phyloP scores from a whole-genome alignment of 2,888 invertebrate genomes.

The Strigamia transsilvanica region DNA sequence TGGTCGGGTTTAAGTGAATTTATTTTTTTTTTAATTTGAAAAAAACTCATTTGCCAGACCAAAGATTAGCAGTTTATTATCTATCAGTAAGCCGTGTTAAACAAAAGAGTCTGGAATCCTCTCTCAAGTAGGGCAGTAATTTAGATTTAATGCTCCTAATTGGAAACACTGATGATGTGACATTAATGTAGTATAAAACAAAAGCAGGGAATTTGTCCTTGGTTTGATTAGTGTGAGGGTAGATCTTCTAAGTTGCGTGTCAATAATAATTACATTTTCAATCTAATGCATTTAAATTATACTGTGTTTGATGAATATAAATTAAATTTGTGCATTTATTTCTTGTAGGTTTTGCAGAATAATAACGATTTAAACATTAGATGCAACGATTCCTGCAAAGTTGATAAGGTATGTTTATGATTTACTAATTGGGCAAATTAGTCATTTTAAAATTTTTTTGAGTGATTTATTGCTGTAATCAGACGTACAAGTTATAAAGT shows the following conservation, averaged over 20 bases:
- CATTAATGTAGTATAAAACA: slow-evolving; percentile 17
- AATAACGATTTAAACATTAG: slow-evolving; percentile 69
- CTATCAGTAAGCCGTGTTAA: neutral
- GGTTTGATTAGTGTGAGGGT: slow-evolving; percentile 37
- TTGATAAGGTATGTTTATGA: slow-evolving; percentile 72
- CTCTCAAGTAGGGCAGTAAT: slow-evolving; percentile 35
- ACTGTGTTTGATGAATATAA: neutral
- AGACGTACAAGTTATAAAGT: neutral
- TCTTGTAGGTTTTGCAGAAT: slow-evolving; percentile 50
- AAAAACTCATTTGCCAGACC: neutral
- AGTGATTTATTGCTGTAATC: slow-evolving; percentile 9
- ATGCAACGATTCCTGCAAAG: slow-evolving; percentile 76
- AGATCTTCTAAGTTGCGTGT: neutral
- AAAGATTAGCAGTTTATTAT: neutral
- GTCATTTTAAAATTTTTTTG: neutral
- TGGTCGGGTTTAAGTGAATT: neutral
- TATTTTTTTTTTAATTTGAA: neutral
- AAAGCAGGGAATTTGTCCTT: slow-evolving; percentile 31
- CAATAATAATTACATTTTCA: slow-evolving; percentile 24
- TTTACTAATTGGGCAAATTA: slow-evolving; percentile 23
- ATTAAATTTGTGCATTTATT: slow-evolving; percentile 41
- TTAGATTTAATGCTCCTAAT: slow-evolving; percentile 42
- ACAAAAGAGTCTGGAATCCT: slow-evolving; percentile 38
- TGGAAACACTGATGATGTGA: slow-evolving; percentile 37
- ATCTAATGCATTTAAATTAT: slow-evolving; percentile 10